Percentiles rank a stretch among this genome's conserved stretches.
Conservation (phyloP, 2,888 invertebrate genomes). For the Tribolium freemani region DNA sequence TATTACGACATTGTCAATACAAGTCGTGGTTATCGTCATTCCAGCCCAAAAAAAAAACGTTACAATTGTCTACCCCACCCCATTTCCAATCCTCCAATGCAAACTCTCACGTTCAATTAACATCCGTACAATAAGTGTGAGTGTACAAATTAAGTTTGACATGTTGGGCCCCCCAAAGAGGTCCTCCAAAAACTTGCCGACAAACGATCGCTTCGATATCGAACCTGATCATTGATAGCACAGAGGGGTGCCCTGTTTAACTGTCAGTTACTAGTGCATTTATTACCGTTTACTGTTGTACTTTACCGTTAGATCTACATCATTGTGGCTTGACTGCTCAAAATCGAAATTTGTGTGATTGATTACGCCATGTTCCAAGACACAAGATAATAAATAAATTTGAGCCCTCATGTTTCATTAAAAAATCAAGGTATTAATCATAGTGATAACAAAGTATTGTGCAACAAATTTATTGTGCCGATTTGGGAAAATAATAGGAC, state of each 20-base stretch:
- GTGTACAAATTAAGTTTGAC: constrained; percentile 39
- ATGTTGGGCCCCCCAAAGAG: constrained; percentile 28
- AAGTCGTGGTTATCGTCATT: constrained; percentile 33
- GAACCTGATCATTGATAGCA: constrained; percentile 56
- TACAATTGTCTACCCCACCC: not conserved
- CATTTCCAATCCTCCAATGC: not conserved
- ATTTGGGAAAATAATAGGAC: not conserved
- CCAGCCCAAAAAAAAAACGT: constrained; percentile 16
- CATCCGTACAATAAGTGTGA: constrained; percentile 15
- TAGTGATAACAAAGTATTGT: not conserved
- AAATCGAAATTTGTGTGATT: constrained; percentile 23
- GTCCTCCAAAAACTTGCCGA: constrained; percentile 31
- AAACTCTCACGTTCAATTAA: not conserved
- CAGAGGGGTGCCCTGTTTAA: constrained; percentile 57
- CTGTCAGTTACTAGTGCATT: constrained; percentile 60
- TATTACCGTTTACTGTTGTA: constrained; percentile 54
- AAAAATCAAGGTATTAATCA: too few species aligned
- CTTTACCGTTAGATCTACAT: constrained; percentile 49
- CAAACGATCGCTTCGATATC: constrained; percentile 35
- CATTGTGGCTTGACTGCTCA: constrained; percentile 7
- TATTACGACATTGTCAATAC: constrained; percentile 48
- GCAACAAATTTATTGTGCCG: not conserved
- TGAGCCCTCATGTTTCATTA: too few species aligned
- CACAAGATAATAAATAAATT: not conserved
- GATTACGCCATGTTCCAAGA: not conserved